Evolutionary conservation across 1,140 invertebrate genomes (phyloP), one percentile per base, ranked within the genome.

Genomic region (Ceratina japonica): DNA sequence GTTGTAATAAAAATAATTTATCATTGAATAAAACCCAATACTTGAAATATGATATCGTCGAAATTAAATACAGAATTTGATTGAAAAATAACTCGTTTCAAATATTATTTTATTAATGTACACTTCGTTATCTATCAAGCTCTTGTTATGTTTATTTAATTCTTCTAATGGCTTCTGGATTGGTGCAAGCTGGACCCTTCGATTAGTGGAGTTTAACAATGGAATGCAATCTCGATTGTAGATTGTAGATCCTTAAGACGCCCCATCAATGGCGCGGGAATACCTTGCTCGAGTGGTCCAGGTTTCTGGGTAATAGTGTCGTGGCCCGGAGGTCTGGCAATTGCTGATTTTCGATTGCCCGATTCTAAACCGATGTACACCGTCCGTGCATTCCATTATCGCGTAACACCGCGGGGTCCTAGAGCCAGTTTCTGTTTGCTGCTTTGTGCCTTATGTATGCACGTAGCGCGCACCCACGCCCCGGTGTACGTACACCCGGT

Each of bases 311-410:
- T 54, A 62, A 71, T 68, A 71, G 15, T n/a, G 56, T 20, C 24
- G n/a, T 52, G 56, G 58, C 4, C 15, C n/a, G 58, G 49, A 0
- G 64, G 15, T 59, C 2, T 12, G 12, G 22, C 74, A 61, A 76
- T 76, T 76, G 56, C 56, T 37, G 80, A 74, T 83, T 83, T 84
- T 83, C 82, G 76, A 84, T 83, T 83, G 73, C 61, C 56, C 70
- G 68, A 80, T 72, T 83, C 54, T 58, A 79, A n/a, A 62, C 81
- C 75, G 76, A 79, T 84, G 79, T 79, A 79, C 71, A 68, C 49
- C 61, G 31, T 1, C 71, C 37, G 64, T 75, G 76, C 82, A 84
- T 84, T 84, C 81, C 81, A 84, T 83, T 84, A 84, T 24, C 61
- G 65, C 24, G 66, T 83, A 80, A 84, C 78, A 70, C 69, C 70